Evolutionary conservation across 1,140 invertebrate genomes (phyloP).

Genomic region (Euura saliciscinereae): DNA sequence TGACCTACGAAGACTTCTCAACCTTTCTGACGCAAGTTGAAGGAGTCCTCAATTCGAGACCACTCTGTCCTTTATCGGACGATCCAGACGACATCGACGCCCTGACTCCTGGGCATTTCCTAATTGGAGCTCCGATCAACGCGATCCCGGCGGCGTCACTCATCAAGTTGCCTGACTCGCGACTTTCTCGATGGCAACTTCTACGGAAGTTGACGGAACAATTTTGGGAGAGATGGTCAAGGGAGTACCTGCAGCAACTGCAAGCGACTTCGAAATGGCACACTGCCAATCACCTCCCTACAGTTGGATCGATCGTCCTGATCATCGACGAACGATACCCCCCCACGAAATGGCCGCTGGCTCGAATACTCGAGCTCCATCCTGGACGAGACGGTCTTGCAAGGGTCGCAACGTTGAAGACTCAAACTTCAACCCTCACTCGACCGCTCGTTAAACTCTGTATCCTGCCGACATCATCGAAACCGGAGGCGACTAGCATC

Average conservation of each 20-base stretch:
- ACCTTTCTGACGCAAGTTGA: conserved; percentile 27
- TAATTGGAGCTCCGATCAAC: conserved; percentile 19
- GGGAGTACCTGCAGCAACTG: background rate
- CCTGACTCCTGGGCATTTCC: conserved; percentile 38
- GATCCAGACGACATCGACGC: conserved; percentile 28
- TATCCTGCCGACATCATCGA: background rate
- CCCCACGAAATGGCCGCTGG: conserved; percentile 17
- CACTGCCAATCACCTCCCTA: background rate
- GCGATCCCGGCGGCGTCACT: conserved; percentile 6
- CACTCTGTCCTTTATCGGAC: conserved; percentile 19
- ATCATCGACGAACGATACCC: background rate
- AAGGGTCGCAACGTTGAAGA: background rate
- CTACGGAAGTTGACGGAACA: background rate
- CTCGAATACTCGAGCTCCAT: conserved; percentile 8
- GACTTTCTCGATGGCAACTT: conserved; percentile 24
- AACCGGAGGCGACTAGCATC: too few species aligned
- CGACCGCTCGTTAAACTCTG: background rate
- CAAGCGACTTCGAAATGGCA: background rate
- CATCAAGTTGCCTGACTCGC: background rate
- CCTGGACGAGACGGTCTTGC: conserved; percentile 12
- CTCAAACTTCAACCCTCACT: background rate
- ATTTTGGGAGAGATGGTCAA: background rate
- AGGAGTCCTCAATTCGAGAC: conserved; percentile 27
- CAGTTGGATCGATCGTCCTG: background rate
- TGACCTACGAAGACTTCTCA: conserved; percentile 25